Evolutionary conservation across 2,888 invertebrate species (phyloP), one percentile per base, ranked within the genome.

Genomic region (Nasonovia ribisnigri): DNA sequence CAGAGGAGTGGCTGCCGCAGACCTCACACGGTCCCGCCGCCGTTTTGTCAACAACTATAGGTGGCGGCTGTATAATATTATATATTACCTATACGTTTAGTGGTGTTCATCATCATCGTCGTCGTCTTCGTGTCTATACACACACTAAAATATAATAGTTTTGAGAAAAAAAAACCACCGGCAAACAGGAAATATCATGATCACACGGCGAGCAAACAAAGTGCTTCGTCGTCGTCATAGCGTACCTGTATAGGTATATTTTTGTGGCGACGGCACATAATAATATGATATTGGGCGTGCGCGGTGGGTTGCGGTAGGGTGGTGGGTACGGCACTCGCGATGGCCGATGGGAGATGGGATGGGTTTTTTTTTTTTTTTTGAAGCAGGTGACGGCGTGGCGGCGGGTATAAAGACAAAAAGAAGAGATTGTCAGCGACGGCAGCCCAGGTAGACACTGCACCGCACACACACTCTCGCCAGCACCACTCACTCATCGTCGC

Each of bases 21-120:
- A 93, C 93, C 93, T 93, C 93, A 93, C 93, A 93, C 93, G 51
- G 93, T 86, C 90, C 90, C 90, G 86, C 90, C 92, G 92, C 67
- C 92, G 93, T 93, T 93, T 93, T 93, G 93, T 93, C 93, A 93
- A 93, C 93, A 93, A 93, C 60, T 51, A 51, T 24, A 43, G 36
- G 57, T 43, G 57, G 51, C 88, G 88, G 67, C 67, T 90, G 24
- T 90, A 51, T 90, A 67, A 13, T 48, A 60, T n/a, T 46, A 46
- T 87, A 29, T n/a, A 87, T 87, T 87, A 87, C 43, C 42, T 84
- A 46, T 46, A n/a, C n/a, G 86, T 36, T n/a, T 36, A 77, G 91
- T 51, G 24, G 13, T 42, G n/a, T 36, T 87, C 24, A 51, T 91
- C 67, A 24, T 67, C 90, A 36, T 67, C 77, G 67, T 42, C 88